Base-by-base conservation (phyloP, 2,797 vertebrate species). In the Podarcis siculus region DNA sequence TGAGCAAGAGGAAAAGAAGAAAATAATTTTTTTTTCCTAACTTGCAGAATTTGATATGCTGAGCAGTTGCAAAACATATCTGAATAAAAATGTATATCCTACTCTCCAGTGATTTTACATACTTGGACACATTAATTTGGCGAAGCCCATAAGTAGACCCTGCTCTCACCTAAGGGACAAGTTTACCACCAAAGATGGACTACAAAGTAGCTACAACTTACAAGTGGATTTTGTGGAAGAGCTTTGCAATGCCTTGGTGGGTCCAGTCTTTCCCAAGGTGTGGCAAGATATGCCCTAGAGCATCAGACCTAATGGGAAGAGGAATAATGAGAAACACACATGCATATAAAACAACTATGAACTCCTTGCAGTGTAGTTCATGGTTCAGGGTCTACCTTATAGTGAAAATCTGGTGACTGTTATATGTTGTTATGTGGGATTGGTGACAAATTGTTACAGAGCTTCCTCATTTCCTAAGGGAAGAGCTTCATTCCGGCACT, bases 261-360 rank as follows among this genome's bases (percentile, higher is more conserved):
- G 99, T 99, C 98, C 99, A 99, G 94, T 99, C 98, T 96, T 99
- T 99, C 61, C 99, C 99, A 95, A 99, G 95, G 73, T 98, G 98
- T 0, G 98, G 99, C 69, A 99, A 96, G 91, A 99, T 99, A 21
- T 99, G 98, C 45, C 99, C 99, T 87, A 99, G 97, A 84, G 98
- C 97, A 73, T 99, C 98, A 0, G 99, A 99, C 95, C 99, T 99
- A 93, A 66, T 64, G 95, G 64, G 35, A 64, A 91, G 75, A 93
- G n/a, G 69, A 12, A 83, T 35, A 66, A 9, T 87, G 45, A 87
- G 79, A 87, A 87, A 82, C 55, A n/a, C 5, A 23, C 4, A 37
- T 30, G 9, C 30, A 75, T 21, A 21, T 10, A 42, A 39, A 25
- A 13, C 7, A 8, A 55, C 19, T 35, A 23, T 67, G 37, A 85